These are phyloP conservation scores for Podilymbus podiceps DNA, from an alignment of 2,113 vertebrate species.

Conservation along the genomic window DNA sequence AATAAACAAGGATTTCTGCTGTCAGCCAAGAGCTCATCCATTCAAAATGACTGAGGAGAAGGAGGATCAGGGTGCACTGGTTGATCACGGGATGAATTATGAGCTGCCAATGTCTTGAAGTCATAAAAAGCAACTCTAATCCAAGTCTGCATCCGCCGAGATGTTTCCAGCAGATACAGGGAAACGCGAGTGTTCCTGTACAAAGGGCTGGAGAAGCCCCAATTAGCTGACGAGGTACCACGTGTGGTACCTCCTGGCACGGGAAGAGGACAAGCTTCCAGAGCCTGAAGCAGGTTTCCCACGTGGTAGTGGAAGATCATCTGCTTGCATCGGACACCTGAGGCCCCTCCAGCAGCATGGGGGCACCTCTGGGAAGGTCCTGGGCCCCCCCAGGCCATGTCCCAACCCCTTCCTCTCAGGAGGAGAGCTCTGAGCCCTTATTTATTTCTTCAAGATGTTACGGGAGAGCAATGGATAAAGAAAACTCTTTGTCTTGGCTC, in stretches of 20 bases:
- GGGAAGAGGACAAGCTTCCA: not conserved
- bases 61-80: not conserved
- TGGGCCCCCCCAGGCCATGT: not conserved
- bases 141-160: not conserved
- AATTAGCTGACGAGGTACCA: accelerated
- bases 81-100: not conserved
- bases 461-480: not conserved
- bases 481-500: not conserved
- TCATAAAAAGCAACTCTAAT: not conserved
- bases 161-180: not conserved
- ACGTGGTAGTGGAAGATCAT: not conserved
- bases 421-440: not conserved
- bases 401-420: not conserved
- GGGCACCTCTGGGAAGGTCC: not conserved
- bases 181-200: not conserved
- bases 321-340: not conserved
- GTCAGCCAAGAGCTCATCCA: not conserved
- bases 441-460: not conserved
- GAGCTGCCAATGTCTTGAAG: not conserved
- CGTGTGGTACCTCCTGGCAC: accelerated
- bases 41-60: not conserved
- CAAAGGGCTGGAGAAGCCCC: not conserved
- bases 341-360: not conserved
- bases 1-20: not conserved
- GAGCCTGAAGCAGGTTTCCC: not conserved